Evolutionary conservation across 2,797 vertebrate genomes (phyloP).

Genomic region (Luscinia megarhynchos): DNA sequence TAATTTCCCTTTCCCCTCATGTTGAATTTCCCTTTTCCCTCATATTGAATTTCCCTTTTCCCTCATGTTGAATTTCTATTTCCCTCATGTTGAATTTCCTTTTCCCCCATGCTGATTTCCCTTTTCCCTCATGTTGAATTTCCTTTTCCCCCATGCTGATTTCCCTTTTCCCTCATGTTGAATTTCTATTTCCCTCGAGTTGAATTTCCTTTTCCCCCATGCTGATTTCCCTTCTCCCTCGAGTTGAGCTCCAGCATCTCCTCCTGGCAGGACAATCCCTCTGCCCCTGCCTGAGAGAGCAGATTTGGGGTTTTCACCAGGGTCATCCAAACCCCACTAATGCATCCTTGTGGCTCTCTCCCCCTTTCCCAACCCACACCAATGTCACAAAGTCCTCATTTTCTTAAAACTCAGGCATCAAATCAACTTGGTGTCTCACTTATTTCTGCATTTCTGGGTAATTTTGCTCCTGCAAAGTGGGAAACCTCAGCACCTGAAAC

Average conservation of each 20-base stretch:
- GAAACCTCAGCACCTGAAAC: not conserved
- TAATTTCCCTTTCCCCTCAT: not conserved
- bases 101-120: not conserved
- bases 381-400: not conserved
- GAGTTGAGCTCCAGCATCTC: too few relatives aligned
- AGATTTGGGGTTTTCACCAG: too few relatives aligned
- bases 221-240: not conserved
- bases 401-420: not conserved
- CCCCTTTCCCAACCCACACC: not conserved
- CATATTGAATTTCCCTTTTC: not conserved
- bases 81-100: not conserved
- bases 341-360: not conserved
- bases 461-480: not conserved
- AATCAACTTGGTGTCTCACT: not conserved
- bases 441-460: not conserved
- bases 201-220: not conserved
- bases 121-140: not conserved
- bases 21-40: not conserved
- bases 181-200: not conserved
- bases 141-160: not conserved
- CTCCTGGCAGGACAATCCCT: too few relatives aligned
- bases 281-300: too few relatives aligned
- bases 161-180: not conserved
- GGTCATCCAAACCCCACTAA: not conserved
- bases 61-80: not conserved